Evolutionary conservation across 2,888 invertebrate genomes (phyloP).

Genomic region (Stenchaetothrips biformis): DNA sequence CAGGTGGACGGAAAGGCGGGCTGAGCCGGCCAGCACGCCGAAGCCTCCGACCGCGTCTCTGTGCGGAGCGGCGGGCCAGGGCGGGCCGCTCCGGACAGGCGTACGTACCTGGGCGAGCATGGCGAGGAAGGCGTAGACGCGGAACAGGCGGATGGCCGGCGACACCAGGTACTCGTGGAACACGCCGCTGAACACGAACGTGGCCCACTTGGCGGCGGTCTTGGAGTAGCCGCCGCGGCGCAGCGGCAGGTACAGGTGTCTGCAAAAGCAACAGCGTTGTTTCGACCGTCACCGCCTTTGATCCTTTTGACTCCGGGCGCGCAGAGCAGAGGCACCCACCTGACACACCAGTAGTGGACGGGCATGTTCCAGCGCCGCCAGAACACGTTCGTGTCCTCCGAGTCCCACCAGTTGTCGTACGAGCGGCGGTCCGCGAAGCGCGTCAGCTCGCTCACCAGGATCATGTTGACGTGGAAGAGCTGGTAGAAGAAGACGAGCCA

Average conservation of each 20-base stretch:
- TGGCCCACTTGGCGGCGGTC: conserved; percentile 10
- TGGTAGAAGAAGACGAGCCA: conserved; percentile 18
- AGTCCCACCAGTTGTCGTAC: conserved; percentile 20
- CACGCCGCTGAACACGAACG: conserved; percentile 19
- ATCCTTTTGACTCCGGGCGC: too few relatives aligned
- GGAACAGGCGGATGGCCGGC: neutral
- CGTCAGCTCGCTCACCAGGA: conserved; percentile 24
- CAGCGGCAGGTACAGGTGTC: conserved; percentile 17
- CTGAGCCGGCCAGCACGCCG: too few relatives aligned
- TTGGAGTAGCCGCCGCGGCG: neutral
- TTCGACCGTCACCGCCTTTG: too few relatives aligned
- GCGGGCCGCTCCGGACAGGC: too few relatives aligned
- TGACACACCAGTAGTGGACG: conserved; percentile 5
- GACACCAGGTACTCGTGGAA: conserved; percentile 20
- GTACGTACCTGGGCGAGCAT: neutral
- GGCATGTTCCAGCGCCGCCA: conserved; percentile 15
- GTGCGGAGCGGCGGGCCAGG: too few relatives aligned
- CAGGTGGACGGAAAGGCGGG: too few relatives aligned
- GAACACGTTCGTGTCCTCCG: conserved; percentile 11
- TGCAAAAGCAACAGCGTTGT: neutral
- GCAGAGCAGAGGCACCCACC: too few relatives aligned
- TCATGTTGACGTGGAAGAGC: conserved; percentile 23
- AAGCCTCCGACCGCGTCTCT: too few relatives aligned
- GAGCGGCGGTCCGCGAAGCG: conserved; percentile 15
- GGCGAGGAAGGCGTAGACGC: neutral